Base-by-base conservation (phyloP, 2,797 vertebrate genomes). In the Manis crassicaudata region DNA sequence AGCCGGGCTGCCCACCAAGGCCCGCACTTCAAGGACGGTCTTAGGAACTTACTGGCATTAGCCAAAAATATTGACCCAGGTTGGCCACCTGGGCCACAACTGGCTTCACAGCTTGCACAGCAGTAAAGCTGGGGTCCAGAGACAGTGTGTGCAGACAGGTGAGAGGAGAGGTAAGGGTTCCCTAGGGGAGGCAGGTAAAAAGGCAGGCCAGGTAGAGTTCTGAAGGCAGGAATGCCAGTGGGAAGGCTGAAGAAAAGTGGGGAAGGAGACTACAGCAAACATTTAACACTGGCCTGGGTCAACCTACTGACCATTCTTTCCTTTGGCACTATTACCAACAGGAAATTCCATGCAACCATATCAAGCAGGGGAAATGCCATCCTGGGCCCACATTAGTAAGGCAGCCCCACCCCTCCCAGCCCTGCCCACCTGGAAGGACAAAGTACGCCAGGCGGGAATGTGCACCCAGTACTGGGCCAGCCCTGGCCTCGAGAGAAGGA, bases 331-430 rank as follows among this genome's bases (percentile, higher is more conserved):
- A 2, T 52, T 79, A 65, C 60, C 80, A 56, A n/a, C 20, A 77
- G 90, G 88, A 95, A 94, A 95, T 27, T 56, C 92, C 96, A 94
- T 1, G 9, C 0, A 25, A 3, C 52, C 67, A 50, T 63, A 43
- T 56, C 70, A 50, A 63, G 60, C 14, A n/a, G 77, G n/a, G 29
- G 54, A 37, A 93, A 70, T 68, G 92, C 58, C 32, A 58, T 21
- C 75, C 76, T 35, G 35, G 70, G 4, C 25, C 40, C 50, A 54
- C 54, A 67, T 13, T 27, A 40, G 58, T 18, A 32, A 12, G 67
- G 68, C 68, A 50, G 94, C 25, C 62, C 50, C 52, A 13, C n/a
- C 70, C 46, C 1, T 0, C 9, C 10, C 7, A 2, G 63, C 54
- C 81, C 73, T 11, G 23, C 67, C 73, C 8, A 3, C 80, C 56